Percentiles rank a stretch among this genome's conserved stretches.
These are phyloP conservation scores for Panorpa germanica DNA, from an alignment of 2,888 invertebrate species.

Conservation along the genomic window DNA sequence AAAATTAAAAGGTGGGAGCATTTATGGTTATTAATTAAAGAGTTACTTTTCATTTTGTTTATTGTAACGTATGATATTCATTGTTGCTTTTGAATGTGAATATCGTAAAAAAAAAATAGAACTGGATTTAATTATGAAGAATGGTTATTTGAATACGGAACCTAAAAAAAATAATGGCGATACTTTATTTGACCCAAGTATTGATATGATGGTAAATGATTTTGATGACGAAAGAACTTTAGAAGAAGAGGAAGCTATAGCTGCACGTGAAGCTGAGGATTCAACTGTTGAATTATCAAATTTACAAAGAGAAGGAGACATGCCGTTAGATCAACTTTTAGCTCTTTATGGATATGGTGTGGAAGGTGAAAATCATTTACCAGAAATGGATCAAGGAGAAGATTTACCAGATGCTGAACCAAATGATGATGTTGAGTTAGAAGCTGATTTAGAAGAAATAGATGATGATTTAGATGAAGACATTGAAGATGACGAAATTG, in stretches of 20 bases:
- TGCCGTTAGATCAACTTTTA: conserved; percentile 85
- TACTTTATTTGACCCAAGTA: conserved; percentile 71
- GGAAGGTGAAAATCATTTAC: conserved; percentile 11
- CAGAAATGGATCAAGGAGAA: conserved; percentile 19
- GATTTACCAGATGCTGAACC: conserved; percentile 16
- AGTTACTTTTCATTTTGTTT: too few relatives aligned
- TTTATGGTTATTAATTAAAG: too few relatives aligned
- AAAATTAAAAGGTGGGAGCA: too few relatives aligned
- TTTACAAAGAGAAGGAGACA: conserved; percentile 84
- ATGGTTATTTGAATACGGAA: too few relatives aligned
- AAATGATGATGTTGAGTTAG: conserved; percentile 19
- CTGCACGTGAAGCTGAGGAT: conserved; percentile 68
- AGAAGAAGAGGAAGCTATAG: conserved; percentile 92
- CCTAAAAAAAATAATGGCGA: too few relatives aligned
- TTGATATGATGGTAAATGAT: conserved; percentile 95
- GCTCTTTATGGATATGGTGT: conserved; percentile 61
- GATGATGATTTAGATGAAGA: conserved; percentile 24
- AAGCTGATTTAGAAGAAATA: conserved; percentile 19
- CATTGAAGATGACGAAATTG: conserved; percentile 18
- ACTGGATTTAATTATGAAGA: too few relatives aligned
- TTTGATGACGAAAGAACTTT: conserved; percentile 93
- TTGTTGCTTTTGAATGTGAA: too few relatives aligned
- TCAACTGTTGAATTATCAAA: conserved; percentile 76
- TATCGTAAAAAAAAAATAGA: too few relatives aligned
- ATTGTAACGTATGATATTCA: too few relatives aligned